Base-by-base conservation (phyloP, 2,888 invertebrate species). In the Sarcophaga subvicina region DNA sequence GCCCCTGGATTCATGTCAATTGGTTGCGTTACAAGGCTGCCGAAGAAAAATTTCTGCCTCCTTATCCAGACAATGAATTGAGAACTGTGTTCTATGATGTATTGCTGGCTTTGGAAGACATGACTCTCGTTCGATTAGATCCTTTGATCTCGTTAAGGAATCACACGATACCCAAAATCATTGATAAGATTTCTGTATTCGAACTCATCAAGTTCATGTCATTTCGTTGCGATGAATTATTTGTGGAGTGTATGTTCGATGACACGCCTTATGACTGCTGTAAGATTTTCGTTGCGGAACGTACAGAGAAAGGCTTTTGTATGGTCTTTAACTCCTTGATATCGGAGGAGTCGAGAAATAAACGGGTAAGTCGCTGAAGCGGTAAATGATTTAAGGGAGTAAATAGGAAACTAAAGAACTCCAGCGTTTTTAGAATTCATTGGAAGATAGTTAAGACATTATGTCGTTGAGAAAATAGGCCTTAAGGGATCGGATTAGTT, bases 261-360 rank as follows among this genome's bases (percentile, higher is more conserved):
- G 92, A 93, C 60, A 89, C 90, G 8, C 80, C 89, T 14, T 89
- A 92, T 20, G 91, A 94, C 17, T 94, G 94, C 84, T 94, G 94
- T 83, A 91, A 92, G 27, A 89, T 94, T 4, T 94, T 94, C 87
- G 92, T 94, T 64, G 86, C 90, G 3, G 94, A 94, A 88, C 91
- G 89, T 80, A 94, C 93, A 1, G 93, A 93, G 49, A 91, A 91
- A 69, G 94, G 94, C 0, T 89, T 92, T 75, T 94, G 94, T 76
- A 91, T 93, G 90, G 92, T 94, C 0, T 94, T 94, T 89, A 94
- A 94, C 89, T 94, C 94, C 0, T 89, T 91, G 25, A 89, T 91
- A 3, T 91, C 92, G 17, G 89, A 89, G 0, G 88, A 90, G 14
- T 91, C 92, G 2, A 88, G 79, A 49, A 91, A 91, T 64, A 92